Base-by-base conservation (phyloP, 2,113 vertebrate genomes). In the Perca flavescens region DNA sequence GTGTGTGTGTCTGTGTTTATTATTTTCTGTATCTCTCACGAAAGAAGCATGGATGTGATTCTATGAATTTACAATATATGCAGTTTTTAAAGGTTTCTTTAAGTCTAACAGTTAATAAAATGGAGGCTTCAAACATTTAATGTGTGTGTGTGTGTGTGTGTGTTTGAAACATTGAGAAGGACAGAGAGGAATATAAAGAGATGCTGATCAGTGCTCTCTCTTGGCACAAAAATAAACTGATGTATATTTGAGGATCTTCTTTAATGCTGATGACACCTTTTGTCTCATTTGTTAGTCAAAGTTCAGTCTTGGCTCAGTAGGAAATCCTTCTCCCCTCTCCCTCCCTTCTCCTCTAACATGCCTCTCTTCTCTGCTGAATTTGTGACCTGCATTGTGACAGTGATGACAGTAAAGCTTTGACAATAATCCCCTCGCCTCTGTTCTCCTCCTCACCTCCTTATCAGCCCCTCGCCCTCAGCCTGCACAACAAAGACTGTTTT, bases 351-450 rank as follows among this genome's bases (percentile, higher is more conserved):
- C 62, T 77, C 36, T 13, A 8, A 31, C 22, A 25, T 60, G 49
- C 74, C 74, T 77, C 60, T 80, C 64, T 9, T 74, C 65, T 77
- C 61, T 88, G 86, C 71, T 87, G 74, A 67, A 76, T 87, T 77
- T 81, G 72, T 43, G 50, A 78, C 67, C 86, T 77, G 86, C 70
- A 72, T 81, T 84, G 81, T 86, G 83, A 57, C 81, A 49, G 31
- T 10, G 77, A 80, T 80, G 82, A 90, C 83, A 84, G 76, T 28
- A 75, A 85, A 72, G 69, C 88, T 76, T 5, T 85, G 76, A 85
- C 79, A 63, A 76, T 90, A 91, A 93, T 90, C 86, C 87, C 69
- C 49, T 79, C 6, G 36, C 77, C 82, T 83, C 74, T 77, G 73
- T 82, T 72, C 80, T 75, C 49, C 61, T 80, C 81, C 61, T 83